Conservation (phyloP, 64 coral and sea anemone species). For the Montipora sp. region DNA sequence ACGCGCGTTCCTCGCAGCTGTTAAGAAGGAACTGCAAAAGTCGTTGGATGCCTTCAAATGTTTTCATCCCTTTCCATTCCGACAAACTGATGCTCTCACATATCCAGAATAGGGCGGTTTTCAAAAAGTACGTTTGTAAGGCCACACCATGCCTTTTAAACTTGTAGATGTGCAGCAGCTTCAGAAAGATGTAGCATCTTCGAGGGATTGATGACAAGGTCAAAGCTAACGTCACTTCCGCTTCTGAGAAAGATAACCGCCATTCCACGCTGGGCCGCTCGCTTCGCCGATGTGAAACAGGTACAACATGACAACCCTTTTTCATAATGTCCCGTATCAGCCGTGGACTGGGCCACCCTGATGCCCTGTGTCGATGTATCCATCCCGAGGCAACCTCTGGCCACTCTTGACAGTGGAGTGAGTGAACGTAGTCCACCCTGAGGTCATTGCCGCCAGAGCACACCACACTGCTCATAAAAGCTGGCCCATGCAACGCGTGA, state of each 20-base stretch:
- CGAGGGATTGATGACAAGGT: background rate
- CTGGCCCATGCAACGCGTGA: conserved; percentile 9
- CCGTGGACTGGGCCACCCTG: conserved; percentile 13
- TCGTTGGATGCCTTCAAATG: conserved; percentile 23
- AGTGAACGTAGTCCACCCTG: conserved; percentile 21
- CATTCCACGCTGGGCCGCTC: background rate
- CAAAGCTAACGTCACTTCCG: background rate
- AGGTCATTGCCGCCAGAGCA: conserved; percentile 7
- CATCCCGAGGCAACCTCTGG: conserved; percentile 23
- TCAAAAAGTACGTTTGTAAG: conserved; percentile 9
- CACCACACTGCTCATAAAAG: background rate
- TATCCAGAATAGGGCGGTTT: conserved; percentile 24
- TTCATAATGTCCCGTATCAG: conserved; percentile 20
- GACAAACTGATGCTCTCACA: conserved; percentile 31
- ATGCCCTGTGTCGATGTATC: conserved; percentile 13
- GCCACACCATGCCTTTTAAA: conserved; percentile 12
- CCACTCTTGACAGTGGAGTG: conserved; percentile 29
- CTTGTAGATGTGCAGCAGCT: conserved; percentile 18
- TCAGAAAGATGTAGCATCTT: background rate
- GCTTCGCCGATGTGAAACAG: conserved; percentile 17
- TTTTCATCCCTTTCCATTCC: conserved; percentile 27
- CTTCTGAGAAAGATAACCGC: conserved; percentile 19
- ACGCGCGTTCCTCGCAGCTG: conserved; percentile 6
- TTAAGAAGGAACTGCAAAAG: conserved; percentile 21
- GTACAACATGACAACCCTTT: conserved; percentile 14